Evolutionary conservation across 2,888 invertebrate species (phyloP), one percentile per base, ranked within the genome.

Genomic region (Cremastinae sp.): DNA sequence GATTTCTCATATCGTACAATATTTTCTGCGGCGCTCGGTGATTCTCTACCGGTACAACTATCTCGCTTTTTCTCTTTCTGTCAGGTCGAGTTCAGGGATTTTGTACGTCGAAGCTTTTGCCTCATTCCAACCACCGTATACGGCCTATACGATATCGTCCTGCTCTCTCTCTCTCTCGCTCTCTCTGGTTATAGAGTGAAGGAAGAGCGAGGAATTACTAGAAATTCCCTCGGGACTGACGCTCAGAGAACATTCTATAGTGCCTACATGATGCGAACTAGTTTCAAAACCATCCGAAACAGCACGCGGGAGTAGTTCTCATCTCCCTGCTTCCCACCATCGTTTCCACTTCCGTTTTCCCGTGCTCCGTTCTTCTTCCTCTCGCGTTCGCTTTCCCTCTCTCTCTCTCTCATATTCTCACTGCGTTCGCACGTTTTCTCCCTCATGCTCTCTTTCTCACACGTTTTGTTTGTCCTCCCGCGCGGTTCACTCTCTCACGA

Each of bases 141-240:
- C n/a, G n/a, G n/a, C n/a, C n/a, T n/a, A n/a, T n/a, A n/a, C n/a
- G n/a, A n/a, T n/a, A n/a, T n/a, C n/a, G n/a, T n/a, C n/a, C n/a
- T n/a, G n/a, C n/a, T n/a, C n/a, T n/a, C n/a, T n/a, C n/a, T n/a
- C n/a, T 28, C 28, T 28, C 28, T 28, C 2, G 2, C 28, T 28
- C 28, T 28, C 2, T 28, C 28, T 28, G 5, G 51, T 8, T 20
- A 20, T 20, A 51, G 51, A 3, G 9, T 22, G 22, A 20, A 22
- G 22, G 22, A 51, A 22, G 2, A 28, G n/a, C 38, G 58, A 54
- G 45, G 58, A 45, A 72, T 72, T 58, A 12, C 56, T 45, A 53
- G 72, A 41, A 65, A 73, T 73, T 73, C 72, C 59, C 65, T 43
- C 53, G 59, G 53, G 65, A 65, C 53, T 73, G 12, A 58, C 58